Percentiles rank a stretch among this genome's conserved stretches.
These are phyloP conservation scores for Dermatemys mawii DNA, from an alignment of 2,113 vertebrate species.

Conservation along the genomic window DNA sequence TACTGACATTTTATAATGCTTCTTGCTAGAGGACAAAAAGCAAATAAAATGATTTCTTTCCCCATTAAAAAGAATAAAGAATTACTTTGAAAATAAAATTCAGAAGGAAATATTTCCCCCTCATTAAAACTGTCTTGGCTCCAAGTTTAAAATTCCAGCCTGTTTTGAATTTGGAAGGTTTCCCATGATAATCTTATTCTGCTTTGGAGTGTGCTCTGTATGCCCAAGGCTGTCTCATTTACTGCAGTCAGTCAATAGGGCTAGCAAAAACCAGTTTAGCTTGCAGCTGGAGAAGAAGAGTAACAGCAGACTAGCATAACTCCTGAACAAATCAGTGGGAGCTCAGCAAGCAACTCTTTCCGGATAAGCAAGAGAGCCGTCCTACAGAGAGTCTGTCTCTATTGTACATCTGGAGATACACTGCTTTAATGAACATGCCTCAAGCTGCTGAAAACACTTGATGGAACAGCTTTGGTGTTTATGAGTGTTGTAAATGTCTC, in stretches of 20 bases:
- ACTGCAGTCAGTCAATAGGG: constrained; percentile 38
- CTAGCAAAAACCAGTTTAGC: constrained; percentile 53
- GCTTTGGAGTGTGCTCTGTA: constrained; percentile 49
- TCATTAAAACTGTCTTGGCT: constrained; percentile 54
- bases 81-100: constrained; percentile 48
- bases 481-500: constrained; percentile 54
- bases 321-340: constrained; percentile 18
- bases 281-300: constrained; percentile 44
- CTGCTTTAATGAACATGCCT: constrained; percentile 51
- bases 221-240: constrained; percentile 33
- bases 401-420: constrained; percentile 2
- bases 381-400: constrained; percentile 1
- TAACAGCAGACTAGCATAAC: constrained; percentile 8
- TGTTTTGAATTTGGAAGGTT: constrained; percentile 57
- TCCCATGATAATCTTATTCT: constrained; percentile 55
- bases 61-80: not conserved
- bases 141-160: constrained; percentile 60
- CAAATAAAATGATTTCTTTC: constrained; percentile 1
- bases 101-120: not conserved
- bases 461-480: constrained; percentile 39
- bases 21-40: not conserved
- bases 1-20: not conserved
- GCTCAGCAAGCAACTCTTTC: constrained; percentile 26
- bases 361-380: constrained; percentile 29
- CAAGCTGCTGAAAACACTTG: constrained; percentile 53